A percentile compares a stretch with the other conserved stretches of the same genome.
Evolutionary conservation across 1,140 invertebrate genomes (phyloP).

Genomic region (Telenomus remus): DNA sequence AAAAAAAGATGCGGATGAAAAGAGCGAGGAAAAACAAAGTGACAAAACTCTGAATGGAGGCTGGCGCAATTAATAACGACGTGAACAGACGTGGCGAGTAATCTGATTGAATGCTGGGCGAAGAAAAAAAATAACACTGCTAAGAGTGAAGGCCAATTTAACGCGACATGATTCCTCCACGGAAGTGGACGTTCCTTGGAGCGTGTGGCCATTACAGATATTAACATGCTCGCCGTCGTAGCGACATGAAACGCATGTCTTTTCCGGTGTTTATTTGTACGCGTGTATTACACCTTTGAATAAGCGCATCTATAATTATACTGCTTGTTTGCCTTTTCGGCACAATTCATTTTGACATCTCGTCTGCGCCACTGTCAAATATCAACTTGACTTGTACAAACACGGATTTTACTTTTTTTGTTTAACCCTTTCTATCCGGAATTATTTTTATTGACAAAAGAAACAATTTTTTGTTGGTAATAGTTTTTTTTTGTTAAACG

Average conservation of each 20-base stretch:
- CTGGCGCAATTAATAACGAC: background rate
- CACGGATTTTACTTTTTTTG: no score
- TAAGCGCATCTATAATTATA: constrained; percentile 51
- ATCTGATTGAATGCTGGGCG: constrained; percentile 37
- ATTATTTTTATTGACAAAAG: no score
- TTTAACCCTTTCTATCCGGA: no score
- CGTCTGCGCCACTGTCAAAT: constrained; percentile 16
- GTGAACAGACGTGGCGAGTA: constrained; percentile 17
- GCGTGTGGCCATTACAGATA: constrained; percentile 35
- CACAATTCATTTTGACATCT: constrained; percentile 30
- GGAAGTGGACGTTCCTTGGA: no score
- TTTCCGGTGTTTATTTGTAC: constrained; percentile 52
- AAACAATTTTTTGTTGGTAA: no score
- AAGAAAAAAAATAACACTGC: constrained; percentile 11
- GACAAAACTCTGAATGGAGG: constrained; percentile 5
- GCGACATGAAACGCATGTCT: constrained; percentile 47
- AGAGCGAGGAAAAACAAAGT: constrained; percentile 1
- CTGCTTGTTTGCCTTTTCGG: constrained; percentile 31
- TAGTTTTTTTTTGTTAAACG: no score
- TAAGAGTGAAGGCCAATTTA: background rate
- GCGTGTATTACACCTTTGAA: constrained; percentile 43
- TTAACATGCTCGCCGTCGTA: constrained; percentile 36
- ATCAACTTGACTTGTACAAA: background rate
- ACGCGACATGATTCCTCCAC: no score
- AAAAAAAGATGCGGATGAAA: constrained; percentile 5